Conservation (phyloP, 2,113 vertebrate species). For the Eonycteris spelaea region DNA sequence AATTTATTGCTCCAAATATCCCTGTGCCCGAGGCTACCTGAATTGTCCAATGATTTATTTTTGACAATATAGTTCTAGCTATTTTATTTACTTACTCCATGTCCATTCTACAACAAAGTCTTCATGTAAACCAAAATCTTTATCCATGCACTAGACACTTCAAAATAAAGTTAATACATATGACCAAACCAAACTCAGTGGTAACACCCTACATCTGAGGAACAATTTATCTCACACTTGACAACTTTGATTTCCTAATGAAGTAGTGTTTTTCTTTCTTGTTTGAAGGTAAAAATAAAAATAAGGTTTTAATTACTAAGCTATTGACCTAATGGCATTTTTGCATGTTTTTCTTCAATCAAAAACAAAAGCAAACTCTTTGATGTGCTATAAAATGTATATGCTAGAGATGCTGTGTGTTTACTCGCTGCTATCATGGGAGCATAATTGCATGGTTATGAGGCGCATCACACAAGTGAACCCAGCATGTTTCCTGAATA, state of each 20-base stretch:
- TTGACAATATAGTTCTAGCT: neutral
- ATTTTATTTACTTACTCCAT: neutral
- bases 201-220: neutral
- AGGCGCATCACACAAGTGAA: neutral
- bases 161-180: neutral
- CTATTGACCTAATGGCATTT: neutral
- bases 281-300: neutral
- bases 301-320: neutral
- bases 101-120: neutral
- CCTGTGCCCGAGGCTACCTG: neutral
- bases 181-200: neutral
- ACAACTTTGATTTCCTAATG: slow-evolving; percentile 9
- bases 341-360: neutral
- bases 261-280: neutral
- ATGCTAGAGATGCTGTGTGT: neutral
- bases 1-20: neutral
- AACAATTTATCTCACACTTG: neutral
- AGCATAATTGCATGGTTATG: fast-evolving
- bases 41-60: neutral
- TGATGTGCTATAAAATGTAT: neutral
- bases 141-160: neutral
- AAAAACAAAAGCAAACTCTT: neutral
- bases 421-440: neutral
- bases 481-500: neutral
- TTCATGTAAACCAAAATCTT: neutral